Evolutionary conservation across 2,888 invertebrate species (phyloP).

Genomic region (Cephus spinipes): DNA sequence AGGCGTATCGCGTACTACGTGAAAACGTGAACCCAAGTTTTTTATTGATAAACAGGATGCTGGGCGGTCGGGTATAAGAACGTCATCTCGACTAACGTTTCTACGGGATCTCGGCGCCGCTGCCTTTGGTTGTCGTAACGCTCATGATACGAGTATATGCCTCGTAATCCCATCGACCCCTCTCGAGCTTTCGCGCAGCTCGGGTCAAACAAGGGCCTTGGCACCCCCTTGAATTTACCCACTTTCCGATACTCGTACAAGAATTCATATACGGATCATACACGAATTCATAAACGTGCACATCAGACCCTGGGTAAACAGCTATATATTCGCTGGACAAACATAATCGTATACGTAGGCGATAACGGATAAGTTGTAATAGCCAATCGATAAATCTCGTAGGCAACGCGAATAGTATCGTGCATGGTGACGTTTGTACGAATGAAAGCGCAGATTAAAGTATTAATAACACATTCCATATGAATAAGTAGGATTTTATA

Average conservation of each 20-base stretch:
- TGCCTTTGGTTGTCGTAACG: neutral
- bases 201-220: conserved; percentile 3
- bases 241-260: neutral
- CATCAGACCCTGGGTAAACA: neutral
- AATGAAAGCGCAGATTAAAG: neutral
- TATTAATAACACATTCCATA: neutral
- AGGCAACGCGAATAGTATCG: neutral
- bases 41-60: neutral
- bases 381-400: neutral
- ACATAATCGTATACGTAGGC: neutral
- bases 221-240: neutral
- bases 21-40: neutral
- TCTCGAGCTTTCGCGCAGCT: neutral
- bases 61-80: neutral
- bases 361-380: neutral
- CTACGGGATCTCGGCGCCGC: neutral
- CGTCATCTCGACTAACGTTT: neutral
- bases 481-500: neutral
- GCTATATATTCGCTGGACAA: neutral
- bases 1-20: neutral
- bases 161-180: conserved; percentile 6
- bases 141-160: conserved; percentile 5
- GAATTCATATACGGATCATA: neutral
- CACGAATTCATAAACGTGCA: neutral
- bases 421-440: neutral